These are phyloP conservation scores for Indicator maculatus DNA, from an alignment of 2,113 vertebrate genomes.

Conservation along the genomic window DNA sequence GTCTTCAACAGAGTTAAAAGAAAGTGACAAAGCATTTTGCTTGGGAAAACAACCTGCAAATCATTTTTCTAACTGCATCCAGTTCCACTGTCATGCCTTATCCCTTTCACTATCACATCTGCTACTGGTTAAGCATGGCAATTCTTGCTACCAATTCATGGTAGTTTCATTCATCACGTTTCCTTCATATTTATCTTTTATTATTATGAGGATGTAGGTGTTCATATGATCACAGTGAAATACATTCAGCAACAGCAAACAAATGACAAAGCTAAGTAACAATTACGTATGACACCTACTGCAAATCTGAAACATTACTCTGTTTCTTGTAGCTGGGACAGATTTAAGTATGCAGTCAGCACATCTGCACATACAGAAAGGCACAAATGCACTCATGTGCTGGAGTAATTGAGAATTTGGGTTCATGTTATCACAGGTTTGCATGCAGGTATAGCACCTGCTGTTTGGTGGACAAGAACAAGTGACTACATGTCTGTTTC, in stretches of 20 bases:
- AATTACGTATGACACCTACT: neutral
- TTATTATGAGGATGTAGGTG: neutral
- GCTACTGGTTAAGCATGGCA: neutral
- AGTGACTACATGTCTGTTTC: neutral
- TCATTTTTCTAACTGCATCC: neutral
- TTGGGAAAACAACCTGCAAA: neutral
- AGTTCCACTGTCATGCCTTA: neutral
- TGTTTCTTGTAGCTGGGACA: neutral
- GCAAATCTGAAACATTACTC: neutral
- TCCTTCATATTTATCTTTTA: neutral
- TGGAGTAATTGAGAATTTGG: neutral
- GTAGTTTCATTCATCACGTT: neutral
- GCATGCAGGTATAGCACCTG: conserved; percentile 21
- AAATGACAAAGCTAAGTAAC: neutral
- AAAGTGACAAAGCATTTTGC: neutral
- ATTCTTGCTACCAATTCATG: neutral
- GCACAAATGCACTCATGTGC: neutral
- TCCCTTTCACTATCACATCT: neutral
- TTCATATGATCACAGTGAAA: neutral
- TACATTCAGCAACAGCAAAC: neutral
- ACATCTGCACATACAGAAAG: neutral
- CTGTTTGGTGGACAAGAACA: neutral
- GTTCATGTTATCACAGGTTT: conserved; percentile 5
- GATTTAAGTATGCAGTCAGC: neutral
- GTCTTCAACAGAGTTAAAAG: neutral